Evolutionary conservation across 2,888 invertebrate genomes (phyloP), one percentile per base, ranked within the genome.

Genomic region (Podabrus alpinus): DNA sequence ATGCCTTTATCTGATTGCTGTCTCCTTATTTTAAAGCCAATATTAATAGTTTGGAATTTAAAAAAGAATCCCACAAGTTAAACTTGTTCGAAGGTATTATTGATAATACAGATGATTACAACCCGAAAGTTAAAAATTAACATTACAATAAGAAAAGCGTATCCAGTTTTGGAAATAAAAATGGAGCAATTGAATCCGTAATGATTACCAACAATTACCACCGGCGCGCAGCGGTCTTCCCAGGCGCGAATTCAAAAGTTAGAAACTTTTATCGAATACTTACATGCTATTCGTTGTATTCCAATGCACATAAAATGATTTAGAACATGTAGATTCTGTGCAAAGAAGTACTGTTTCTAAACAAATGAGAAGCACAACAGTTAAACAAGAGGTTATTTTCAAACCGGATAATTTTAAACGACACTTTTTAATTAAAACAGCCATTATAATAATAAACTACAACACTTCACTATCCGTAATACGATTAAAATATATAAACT

Each of bases 301-400:
- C 95, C 95, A 95, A 86, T 95, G 95, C 88, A 95, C 94, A 89
- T 93, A 94, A 89, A 94, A 94, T 73, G 94, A 92, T 87, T 95
- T 94, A 78, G 94, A 94, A 88, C 94, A 94, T 87, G 94, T 94
- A 85, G 89, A 89, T 84, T 90, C 89, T 71, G 89, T 90, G 77
- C 90, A 90, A 77, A 90, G 86, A 70, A 90, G 85, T 69, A 90
- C 88, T 69, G 90, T 90, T 86, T 90, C 90, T 83, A 90, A 86
- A 83, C 89, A 90, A 80, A 90, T 88, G 72, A 90, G 85, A 76
- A 90, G 87, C 73, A 90, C 86, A 80, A 90, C 86, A 77, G 90
- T 90, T 79, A 90, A 87, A 80, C 89, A 88, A 72, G 90, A 90
- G 77, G 90, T 87, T 77, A 86, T 84, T 80, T 82, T 84, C 79